Conservation (phyloP, 1,140 invertebrate species). For the Drosophila melanica region DNA sequence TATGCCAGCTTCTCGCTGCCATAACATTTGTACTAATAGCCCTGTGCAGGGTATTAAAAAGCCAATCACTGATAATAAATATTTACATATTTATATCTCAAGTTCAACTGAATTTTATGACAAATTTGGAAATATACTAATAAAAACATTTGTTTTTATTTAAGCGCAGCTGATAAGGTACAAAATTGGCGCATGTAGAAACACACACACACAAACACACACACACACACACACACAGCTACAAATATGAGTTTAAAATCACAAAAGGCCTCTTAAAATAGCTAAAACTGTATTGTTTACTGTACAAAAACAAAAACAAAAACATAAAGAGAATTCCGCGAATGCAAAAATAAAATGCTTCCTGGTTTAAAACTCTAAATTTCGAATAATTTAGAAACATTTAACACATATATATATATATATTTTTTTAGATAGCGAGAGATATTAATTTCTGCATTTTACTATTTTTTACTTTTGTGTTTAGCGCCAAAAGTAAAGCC, state of each 20-base stretch:
- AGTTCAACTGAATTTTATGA: constrained; percentile 26
- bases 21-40: too few species aligned
- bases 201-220: background rate
- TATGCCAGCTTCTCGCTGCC: too few species aligned
- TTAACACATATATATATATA: background rate
- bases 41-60: background rate
- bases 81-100: constrained; percentile 14
- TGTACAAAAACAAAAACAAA: background rate
- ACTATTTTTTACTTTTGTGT: background rate
- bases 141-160: constrained; percentile 10
- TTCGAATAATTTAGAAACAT: background rate
- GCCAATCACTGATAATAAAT: background rate
- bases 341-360: constrained; percentile 2
- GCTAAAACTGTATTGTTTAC: background rate
- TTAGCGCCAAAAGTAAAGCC: background rate
- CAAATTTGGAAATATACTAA: background rate
- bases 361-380: constrained; percentile 1
- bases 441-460: background rate
- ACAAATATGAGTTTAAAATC: background rate
- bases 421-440: background rate
- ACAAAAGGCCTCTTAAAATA: background rate
- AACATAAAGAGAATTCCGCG: background rate
- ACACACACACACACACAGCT: background rate
- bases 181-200: background rate
- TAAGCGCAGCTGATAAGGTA: constrained; percentile 2